A percentile compares a stretch with the other conserved stretches of the same genome.
Evolutionary conservation across 2,797 vertebrate species (phyloP).

Genomic region (Acipenser transmontanus): DNA sequence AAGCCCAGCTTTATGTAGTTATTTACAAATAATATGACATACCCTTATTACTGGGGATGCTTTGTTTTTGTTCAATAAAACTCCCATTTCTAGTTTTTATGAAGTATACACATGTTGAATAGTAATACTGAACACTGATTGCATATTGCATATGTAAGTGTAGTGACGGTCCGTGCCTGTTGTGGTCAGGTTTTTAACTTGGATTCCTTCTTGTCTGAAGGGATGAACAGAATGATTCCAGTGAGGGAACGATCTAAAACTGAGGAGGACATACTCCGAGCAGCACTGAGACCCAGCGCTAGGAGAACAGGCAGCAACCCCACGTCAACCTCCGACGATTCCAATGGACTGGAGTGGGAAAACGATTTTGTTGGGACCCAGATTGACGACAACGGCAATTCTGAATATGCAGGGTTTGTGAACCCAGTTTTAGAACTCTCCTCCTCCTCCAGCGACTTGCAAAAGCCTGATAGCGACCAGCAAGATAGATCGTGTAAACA

Average conservation of each 20-base stretch:
- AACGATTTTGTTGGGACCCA: slow-evolving; percentile 87
- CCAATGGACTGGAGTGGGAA: slow-evolving; percentile 91
- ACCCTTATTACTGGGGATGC: too few relatives aligned
- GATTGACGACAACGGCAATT: slow-evolving; percentile 73
- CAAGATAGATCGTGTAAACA: too few relatives aligned
- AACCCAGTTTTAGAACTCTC: slow-evolving; percentile 78
- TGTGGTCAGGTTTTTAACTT: too few relatives aligned
- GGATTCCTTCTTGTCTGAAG: slow-evolving; percentile 41
- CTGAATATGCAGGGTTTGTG: slow-evolving; percentile 80
- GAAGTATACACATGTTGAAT: too few relatives aligned
- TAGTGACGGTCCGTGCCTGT: too few relatives aligned
- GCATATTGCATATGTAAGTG: too few relatives aligned
- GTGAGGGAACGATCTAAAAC: slow-evolving; percentile 85
- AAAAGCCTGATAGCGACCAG: too few relatives aligned
- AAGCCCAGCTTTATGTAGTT: too few relatives aligned
- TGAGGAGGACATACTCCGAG: slow-evolving; percentile 89
- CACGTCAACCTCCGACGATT: slow-evolving; percentile 83
- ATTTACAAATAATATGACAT: too few relatives aligned
- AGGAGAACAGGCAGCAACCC: slow-evolving; percentile 67
- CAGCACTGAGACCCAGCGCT: slow-evolving; percentile 66
- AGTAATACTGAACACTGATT: too few relatives aligned
- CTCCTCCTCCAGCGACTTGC: slow-evolving; percentile 25
- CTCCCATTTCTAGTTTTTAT: too few relatives aligned
- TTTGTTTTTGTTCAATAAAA: too few relatives aligned
- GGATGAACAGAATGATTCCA: slow-evolving; percentile 81